Evolutionary conservation across 2,797 vertebrate species (phyloP).

Genomic region (Erethizon dorsatum): DNA sequence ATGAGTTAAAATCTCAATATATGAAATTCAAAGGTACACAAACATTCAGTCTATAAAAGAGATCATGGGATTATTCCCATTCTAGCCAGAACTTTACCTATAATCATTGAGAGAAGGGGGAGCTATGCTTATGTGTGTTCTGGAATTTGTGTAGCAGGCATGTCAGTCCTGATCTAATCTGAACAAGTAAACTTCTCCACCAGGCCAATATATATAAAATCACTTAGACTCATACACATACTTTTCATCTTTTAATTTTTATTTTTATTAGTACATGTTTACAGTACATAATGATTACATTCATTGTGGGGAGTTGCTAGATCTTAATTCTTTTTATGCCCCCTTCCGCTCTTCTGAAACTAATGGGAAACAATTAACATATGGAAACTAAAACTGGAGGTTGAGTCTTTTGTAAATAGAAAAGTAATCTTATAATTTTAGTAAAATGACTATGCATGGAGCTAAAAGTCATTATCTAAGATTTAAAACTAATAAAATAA

Average conservation of each 20-base stretch:
- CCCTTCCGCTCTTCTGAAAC: background rate
- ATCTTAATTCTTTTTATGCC: background rate
- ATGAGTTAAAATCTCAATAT: background rate
- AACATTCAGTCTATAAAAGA: background rate
- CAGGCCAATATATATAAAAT: background rate
- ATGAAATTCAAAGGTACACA: too few relatives aligned
- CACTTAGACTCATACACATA: background rate
- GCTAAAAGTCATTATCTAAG: background rate
- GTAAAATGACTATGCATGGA: background rate
- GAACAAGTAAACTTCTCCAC: background rate
- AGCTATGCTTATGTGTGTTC: background rate
- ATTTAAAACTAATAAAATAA: conserved; percentile 39
- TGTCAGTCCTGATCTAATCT: background rate
- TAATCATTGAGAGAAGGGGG: background rate
- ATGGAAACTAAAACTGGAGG: background rate
- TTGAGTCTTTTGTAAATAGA: background rate
- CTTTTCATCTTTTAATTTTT: background rate
- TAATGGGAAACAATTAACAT: background rate
- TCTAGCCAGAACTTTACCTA: background rate
- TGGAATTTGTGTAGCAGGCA: background rate
- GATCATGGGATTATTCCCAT: background rate
- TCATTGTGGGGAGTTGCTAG: background rate
- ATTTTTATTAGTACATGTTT: background rate
- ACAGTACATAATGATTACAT: background rate
- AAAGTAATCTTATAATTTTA: conserved; percentile 56